Base-by-base conservation (phyloP, 1,140 invertebrate species). In the Diachasmimorpha longicaudata region DNA sequence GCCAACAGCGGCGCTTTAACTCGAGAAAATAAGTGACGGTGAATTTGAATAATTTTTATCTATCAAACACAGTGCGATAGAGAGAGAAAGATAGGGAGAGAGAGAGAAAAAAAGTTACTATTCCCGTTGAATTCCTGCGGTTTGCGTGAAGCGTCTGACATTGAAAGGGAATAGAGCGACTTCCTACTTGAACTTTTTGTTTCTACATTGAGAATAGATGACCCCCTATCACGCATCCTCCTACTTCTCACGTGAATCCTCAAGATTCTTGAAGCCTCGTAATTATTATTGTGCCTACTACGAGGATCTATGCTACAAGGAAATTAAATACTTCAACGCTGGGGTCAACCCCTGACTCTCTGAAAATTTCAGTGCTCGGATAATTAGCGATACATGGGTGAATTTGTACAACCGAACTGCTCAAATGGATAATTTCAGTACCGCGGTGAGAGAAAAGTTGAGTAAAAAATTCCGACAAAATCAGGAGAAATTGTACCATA, bases 221-320 rank as follows among this genome's bases (percentile, higher is more conserved):
- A 63, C 58, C 58, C 23, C 58, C 58, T 25, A 63, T 63, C 58
- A 63, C 58, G 58, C 58, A 63, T 63, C 58, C 58, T 63, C 58
- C 58, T 63, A 63, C 58, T 63, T 63, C 58, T 63, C 58, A 63
- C 58, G 58, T 63, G 58, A 63, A 63, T 63, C 58, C 58, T 25
- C 21, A 25, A 25, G 58, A 63, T 63, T 63, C 58, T 25, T 63
- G 58, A 63, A 63, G 58, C 58, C 19, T 63, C 58, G 23, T 63
- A 63, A 63, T 63, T 63, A 63, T 63, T 63, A 63, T 63, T 25
- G 58, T 11, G 21, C 58, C 58, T 63, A 63, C 58, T 63, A 23
- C 23, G 21, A 9, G 4, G 58, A 52, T 63, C 10, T 63, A 63
- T 14, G 48, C 48, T 63, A 63, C 23, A 19, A 63, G 58, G 58